phyloP scores from a whole-genome alignment of 2,797 vertebrate species.

The Malurus leucopterus region DNA sequence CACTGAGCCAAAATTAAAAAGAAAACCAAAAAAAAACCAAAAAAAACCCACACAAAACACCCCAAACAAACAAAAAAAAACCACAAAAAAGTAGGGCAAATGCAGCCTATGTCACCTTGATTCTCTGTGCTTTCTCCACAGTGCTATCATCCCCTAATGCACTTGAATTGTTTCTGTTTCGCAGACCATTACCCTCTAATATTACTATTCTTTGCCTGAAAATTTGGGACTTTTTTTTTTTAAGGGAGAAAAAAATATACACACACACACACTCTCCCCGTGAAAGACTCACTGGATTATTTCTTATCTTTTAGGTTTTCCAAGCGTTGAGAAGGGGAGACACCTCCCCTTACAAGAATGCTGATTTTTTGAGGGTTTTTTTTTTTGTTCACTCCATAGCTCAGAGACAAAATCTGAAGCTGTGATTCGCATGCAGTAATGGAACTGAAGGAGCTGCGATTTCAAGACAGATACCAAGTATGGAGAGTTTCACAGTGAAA shows the following conservation, averaged over 20 bases:
- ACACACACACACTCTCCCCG: rapidly evolving
- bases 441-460: background rate
- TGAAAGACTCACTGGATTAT: background rate
- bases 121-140: background rate
- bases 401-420: background rate
- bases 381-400: background rate
- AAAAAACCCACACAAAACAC: too few species aligned
- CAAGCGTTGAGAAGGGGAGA: background rate
- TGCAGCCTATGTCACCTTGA: background rate
- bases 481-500: background rate
- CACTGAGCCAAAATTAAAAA: background rate
- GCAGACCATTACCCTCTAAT: background rate
- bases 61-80: too few species aligned
- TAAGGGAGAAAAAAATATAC: background rate
- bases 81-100: background rate
- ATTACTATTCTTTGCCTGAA: background rate
- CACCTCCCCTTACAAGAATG: background rate
- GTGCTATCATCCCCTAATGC: background rate
- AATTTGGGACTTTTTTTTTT: background rate
- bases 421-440: background rate
- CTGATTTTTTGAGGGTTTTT: background rate
- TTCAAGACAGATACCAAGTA: background rate
- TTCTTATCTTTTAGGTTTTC: background rate
- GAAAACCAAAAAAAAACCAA: too few species aligned
- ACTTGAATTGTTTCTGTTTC: background rate